Conservation (phyloP, 1,140 invertebrate genomes). For the Pseudomyrmex sp. region DNA sequence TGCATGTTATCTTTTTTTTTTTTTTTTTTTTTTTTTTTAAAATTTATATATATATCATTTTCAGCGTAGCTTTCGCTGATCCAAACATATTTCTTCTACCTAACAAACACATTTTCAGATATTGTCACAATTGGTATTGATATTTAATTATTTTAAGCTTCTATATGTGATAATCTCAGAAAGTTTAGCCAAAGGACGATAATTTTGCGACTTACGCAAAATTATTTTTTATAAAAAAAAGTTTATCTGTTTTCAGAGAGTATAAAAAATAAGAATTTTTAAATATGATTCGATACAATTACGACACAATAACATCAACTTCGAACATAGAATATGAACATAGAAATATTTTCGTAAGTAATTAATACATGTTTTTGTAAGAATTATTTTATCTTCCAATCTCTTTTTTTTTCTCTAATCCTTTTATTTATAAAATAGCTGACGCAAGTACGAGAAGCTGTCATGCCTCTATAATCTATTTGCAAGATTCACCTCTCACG, state of each 20-base stretch:
- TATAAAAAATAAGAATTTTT: too few species aligned
- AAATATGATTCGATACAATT: too few species aligned
- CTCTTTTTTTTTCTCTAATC: not conserved
- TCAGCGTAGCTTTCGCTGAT: conserved; percentile 1
- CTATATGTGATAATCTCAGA: not conserved
- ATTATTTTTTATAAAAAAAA: too few species aligned
- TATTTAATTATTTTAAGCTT: not conserved
- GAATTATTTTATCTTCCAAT: not conserved
- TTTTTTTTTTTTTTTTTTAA: conserved; percentile 10
- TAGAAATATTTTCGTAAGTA: too few species aligned
- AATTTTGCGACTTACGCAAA: too few species aligned
- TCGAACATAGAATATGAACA: too few species aligned
- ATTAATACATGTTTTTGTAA: too few species aligned
- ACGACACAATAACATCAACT: too few species aligned
- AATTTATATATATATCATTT: conserved; percentile 22
- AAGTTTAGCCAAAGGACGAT: too few species aligned
- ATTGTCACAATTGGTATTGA: not conserved
- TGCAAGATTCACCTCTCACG: not conserved
- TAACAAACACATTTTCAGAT: not conserved
- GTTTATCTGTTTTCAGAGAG: too few species aligned
- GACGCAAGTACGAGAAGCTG: conserved; percentile 40
- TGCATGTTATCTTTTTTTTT: conserved; percentile 3
- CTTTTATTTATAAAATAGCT: conserved; percentile 48
- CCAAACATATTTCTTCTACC: not conserved
- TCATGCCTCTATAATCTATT: conserved; percentile 18